phyloP scores from a whole-genome alignment of 2,113 vertebrate species.

The Pomatorhinus ruficollis region DNA sequence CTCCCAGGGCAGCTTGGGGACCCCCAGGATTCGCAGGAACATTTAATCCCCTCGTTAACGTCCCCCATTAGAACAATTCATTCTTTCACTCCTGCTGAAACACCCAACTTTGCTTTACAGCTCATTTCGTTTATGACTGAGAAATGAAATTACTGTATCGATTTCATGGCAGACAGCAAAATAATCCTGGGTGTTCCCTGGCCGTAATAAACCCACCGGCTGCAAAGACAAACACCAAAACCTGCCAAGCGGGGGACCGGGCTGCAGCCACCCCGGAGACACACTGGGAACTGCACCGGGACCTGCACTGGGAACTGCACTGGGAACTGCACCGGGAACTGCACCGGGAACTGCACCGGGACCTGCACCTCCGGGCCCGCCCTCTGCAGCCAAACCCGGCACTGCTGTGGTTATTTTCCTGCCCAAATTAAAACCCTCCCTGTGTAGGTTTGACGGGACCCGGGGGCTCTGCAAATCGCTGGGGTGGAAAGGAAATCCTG shows the following conservation, averaged over 20 bases:
- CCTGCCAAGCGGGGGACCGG: background rate
- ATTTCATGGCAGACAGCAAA: slow-evolving; percentile 42
- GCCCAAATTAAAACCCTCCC: background rate
- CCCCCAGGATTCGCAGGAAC: background rate
- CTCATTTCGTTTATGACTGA: slow-evolving; percentile 65
- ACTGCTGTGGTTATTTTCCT: background rate
- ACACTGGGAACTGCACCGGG: background rate
- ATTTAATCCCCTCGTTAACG: slow-evolving; percentile 41
- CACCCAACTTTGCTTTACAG: slow-evolving; percentile 58
- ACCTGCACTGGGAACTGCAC: background rate
- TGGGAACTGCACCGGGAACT: background rate
- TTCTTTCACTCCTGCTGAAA: slow-evolving; percentile 53
- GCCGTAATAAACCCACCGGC: background rate
- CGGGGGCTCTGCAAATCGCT: background rate
- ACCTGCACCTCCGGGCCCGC: background rate
- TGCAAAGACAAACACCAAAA: slow-evolving; percentile 42
- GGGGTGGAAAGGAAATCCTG: background rate
- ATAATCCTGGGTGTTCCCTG: slow-evolving; percentile 18
- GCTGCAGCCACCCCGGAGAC: background rate
- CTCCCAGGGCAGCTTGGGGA: accelerated
- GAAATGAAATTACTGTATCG: slow-evolving; percentile 68
- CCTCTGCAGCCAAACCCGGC: background rate
- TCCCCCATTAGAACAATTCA: slow-evolving; percentile 60
- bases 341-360: background rate
- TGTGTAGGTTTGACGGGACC: background rate